Base-by-base conservation (phyloP, 2,113 vertebrate genomes). In the Alethe diademata region DNA sequence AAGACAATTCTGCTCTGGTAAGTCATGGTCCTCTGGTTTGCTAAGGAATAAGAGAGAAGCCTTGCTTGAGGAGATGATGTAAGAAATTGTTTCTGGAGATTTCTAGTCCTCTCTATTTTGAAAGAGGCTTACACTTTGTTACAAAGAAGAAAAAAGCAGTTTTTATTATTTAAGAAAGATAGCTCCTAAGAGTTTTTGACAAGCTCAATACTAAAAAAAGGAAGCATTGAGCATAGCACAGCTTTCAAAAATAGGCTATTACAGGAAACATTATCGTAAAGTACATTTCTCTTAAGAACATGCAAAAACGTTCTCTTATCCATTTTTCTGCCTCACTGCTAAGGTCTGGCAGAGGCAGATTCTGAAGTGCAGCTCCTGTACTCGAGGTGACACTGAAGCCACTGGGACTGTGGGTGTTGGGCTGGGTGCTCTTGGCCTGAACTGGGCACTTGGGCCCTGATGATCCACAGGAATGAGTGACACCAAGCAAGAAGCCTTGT, bases 121-220 rank as follows among this genome's bases (percentile, higher is more conserved):
- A 94, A 96, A 95, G 62, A 95, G 38, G 25, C 14, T 70, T 86
- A 79, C 48, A 71, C 13, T 33, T 78, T 61, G 51, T 86, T 94
- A 70, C 86, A 93, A 92, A n/a, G 62, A 81, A 47, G n/a, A 95
- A 81, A 90, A 90, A 78, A 47, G 9, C 40, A 60, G 75, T 45
- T 93, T 43, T 60, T 67, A 40, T 80, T 80, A 66, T 66, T 80
- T 76, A 33, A 67, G 45, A 73, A 35, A 65, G 12, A 28, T 43
- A 66, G 72, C 22, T 76, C 17, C 80, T 78, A n/a, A 50, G 60
- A 28, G 22, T 61, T 94, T 91, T 87, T 96, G 78, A 93, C 87
- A 93, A 96, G 94, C 83, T 89, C 40, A 88, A 43, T 90, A 69
- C 76, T 88, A 85, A 96, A 86, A 97, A 93, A 90, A 33, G 29